phyloP scores from a whole-genome alignment of 2,797 vertebrate genomes.

The Triplophysa yarkandensis region DNA sequence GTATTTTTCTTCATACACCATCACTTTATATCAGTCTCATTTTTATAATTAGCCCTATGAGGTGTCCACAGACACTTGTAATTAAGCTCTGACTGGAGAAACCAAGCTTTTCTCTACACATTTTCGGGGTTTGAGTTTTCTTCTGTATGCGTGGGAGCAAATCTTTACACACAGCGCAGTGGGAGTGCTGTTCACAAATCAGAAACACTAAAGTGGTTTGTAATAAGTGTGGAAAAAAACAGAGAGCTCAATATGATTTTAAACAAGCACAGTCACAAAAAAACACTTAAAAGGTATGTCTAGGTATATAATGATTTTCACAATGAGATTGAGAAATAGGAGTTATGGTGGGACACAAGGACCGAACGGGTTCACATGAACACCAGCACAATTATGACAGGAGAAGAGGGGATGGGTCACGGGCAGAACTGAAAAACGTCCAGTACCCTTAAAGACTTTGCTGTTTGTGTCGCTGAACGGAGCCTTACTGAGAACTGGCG shows the following conservation, averaged over 20 bases:
- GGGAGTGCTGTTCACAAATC: conserved; percentile 1
- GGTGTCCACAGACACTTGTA: background rate
- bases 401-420: background rate
- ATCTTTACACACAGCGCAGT: background rate
- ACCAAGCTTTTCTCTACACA: background rate
- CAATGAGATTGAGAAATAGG: background rate
- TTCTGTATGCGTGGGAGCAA: background rate
- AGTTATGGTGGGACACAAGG: conserved; percentile 5
- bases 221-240: background rate
- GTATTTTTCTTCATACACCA: background rate
- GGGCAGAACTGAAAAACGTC: conserved; percentile 28
- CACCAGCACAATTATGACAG: conserved; percentile 19
- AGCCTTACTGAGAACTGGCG: conserved; percentile 80
- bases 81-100: background rate
- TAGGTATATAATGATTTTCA: conserved; percentile 19
- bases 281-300: background rate
- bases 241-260: background rate
- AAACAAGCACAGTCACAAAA: conserved; percentile 11
- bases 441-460: conserved; percentile 58
- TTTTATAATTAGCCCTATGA: background rate
- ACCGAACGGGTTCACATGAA: conserved; percentile 15
- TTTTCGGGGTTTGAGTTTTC: background rate
- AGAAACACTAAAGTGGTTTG: background rate
- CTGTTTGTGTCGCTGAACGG: conserved; percentile 54
- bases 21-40: background rate